Base-by-base conservation (phyloP, 2,797 vertebrate species). In the Tauraco hartlaubi region DNA sequence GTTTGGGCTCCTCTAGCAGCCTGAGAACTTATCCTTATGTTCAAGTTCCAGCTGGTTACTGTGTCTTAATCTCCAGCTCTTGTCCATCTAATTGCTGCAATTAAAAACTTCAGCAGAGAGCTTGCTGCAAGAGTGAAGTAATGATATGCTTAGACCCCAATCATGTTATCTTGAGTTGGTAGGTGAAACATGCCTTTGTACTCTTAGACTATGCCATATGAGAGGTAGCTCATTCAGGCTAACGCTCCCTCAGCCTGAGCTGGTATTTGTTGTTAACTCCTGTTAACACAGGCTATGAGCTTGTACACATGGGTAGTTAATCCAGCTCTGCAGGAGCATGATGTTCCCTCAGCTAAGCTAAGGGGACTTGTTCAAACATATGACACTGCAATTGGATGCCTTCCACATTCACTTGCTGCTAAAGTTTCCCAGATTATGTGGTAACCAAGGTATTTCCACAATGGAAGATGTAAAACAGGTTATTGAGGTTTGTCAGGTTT, bases 401-500 rank as follows among this genome's bases (percentile, higher is more conserved):
- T 81, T 77, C 64, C 66, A 44, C 66, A 0, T n/a, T 78, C 3
- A 0, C 71, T 26, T 22, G 15, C 54, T 82, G 54, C 55, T 61
- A 0, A 49, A 25, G n/a, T 56, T 77, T 55, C 81, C 44, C 79
- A 62, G 2, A 23, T 28, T 16, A 26, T 54, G 15, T 1, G 16
- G 58, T 61, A 44, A 35, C 49, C 15, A 6, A 77, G 62, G 44
- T 63, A 13, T 28, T 81, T 43, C 67, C 2, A 9, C 67, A 43
- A 10, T 5, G 44, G 58, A n/a, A 68, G 82, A 31, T 21, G 85
- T 51, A 29, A 25, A 91, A 90, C 94, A 56, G 85, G 90, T 85
- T 82, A 17, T 56, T 64, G 90, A 54, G 67, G 94, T 88, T 81
- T 79, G 44, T 82, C 90, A 31, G 67, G 62, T 82, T 79, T 28